Conservation (phyloP, 2,888 invertebrate species). For the Drosophila mimica region DNA sequence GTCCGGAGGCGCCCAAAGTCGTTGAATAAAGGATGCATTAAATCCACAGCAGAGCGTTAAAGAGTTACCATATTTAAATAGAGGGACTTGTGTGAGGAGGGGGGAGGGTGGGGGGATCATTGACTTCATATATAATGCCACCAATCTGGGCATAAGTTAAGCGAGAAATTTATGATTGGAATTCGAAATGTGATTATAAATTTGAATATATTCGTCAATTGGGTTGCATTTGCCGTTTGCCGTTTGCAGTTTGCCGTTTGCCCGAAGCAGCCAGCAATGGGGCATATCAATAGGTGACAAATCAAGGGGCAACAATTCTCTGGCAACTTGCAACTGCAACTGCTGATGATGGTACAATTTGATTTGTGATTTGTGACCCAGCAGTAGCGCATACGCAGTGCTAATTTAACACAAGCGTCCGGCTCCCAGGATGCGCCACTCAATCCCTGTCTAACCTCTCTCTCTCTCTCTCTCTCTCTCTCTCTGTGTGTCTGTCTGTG, state of each 20-base stretch:
- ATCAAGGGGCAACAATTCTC: constrained; percentile 1
- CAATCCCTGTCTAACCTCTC: constrained; percentile 1
- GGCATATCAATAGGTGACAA: constrained; percentile 8
- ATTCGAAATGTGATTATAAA: background rate
- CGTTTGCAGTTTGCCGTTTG: background rate
- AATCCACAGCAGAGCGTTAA: constrained; percentile 10
- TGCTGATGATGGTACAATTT: background rate
- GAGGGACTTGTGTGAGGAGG: background rate
- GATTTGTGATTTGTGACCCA: constrained; percentile 4
- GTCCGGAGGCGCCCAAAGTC: constrained; percentile 22
- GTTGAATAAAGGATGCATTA: constrained; percentile 1
- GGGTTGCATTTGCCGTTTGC: constrained; percentile 3
- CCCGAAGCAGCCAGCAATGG: background rate
- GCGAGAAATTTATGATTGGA: background rate
- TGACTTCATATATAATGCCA: background rate
- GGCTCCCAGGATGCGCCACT: background rate
- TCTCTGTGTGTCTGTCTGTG: background rate
- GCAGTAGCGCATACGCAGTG: background rate
- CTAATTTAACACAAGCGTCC: background rate
- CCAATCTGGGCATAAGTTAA: background rate
- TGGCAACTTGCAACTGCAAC: background rate
- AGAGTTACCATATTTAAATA: constrained; percentile 2
- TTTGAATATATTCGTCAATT: constrained; percentile 9
- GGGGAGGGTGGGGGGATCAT: background rate
- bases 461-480: background rate